Evolutionary conservation across 2,888 invertebrate species (phyloP).

Genomic region (Penaeus monodon): DNA sequence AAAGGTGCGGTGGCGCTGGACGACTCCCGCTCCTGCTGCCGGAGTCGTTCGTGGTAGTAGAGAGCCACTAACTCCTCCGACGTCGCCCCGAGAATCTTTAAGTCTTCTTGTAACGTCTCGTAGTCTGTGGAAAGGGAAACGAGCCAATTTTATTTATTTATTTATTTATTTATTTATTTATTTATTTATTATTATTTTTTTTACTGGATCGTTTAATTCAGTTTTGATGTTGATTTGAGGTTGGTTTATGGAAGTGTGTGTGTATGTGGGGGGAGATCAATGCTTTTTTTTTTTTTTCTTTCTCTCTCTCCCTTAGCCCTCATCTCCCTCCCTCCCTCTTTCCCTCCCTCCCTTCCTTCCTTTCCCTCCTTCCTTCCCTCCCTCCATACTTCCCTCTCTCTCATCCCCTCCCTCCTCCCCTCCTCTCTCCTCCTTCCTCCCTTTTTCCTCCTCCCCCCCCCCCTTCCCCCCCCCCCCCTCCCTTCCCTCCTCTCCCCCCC

Average conservation of each 20-base stretch:
- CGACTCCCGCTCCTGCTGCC: slow-evolving; percentile 27
- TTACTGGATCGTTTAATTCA: background rate
- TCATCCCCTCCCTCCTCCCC: too few species aligned
- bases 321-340: too few species aligned
- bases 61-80: slow-evolving; percentile 25
- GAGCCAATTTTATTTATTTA: background rate
- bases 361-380: too few species aligned
- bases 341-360: too few species aligned
- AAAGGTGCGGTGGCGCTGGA: background rate
- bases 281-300: too few species aligned
- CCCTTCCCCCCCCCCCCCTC: too few species aligned
- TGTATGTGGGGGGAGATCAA: too few species aligned
- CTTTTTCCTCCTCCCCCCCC: too few species aligned
- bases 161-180: background rate
- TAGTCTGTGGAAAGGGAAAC: slow-evolving; percentile 10
- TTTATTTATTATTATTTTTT: too few species aligned
- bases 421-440: too few species aligned
- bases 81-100: slow-evolving; percentile 35
- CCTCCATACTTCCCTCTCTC: too few species aligned
- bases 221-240: background rate
- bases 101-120: slow-evolving; percentile 5
- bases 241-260: background rate
- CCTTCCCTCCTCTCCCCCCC: background rate
- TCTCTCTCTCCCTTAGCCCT: too few species aligned
- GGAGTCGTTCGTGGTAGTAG: slow-evolving; percentile 36